Conservation (phyloP, 2,888 invertebrate species). For the Epirrhoe tristata region DNA sequence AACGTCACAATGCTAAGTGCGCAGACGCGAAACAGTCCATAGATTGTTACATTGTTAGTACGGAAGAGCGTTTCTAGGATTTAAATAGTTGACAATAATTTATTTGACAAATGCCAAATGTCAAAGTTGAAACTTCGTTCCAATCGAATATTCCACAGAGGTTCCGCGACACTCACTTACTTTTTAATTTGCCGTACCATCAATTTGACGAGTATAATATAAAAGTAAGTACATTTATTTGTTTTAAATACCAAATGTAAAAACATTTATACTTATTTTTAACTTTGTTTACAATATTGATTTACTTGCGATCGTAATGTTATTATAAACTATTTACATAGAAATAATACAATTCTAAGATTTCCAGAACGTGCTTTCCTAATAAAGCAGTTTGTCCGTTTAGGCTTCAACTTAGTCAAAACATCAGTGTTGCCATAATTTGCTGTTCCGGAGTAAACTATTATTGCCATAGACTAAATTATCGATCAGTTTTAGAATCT, state of each 20-base stretch:
- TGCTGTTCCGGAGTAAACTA: conserved; percentile 7
- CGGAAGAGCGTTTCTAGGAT: too few species aligned
- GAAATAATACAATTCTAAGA: conserved; percentile 33
- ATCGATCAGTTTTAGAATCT: neutral
- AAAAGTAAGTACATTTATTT: neutral
- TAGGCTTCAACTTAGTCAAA: conserved; percentile 37
- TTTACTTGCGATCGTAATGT: conserved; percentile 26
- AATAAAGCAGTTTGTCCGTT: conserved; percentile 41
- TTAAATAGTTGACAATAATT: too few species aligned
- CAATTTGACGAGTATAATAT: too few species aligned
- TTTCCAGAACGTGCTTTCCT: conserved; percentile 38
- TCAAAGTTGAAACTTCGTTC: too few species aligned
- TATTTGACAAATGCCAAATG: too few species aligned
- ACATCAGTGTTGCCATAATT: conserved; percentile 29
- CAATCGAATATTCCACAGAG: too few species aligned
- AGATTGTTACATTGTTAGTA: too few species aligned
- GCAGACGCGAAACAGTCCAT: too few species aligned
- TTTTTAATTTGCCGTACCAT: too few species aligned
- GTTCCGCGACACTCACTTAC: too few species aligned
- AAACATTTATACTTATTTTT: neutral
- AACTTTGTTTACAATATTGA: conserved; percentile 20
- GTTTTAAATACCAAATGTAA: neutral
- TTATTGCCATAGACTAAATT: conserved; percentile 1
- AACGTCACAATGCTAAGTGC: too few species aligned
- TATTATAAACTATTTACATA: conserved; percentile 26